A percentile compares a stretch with the other conserved stretches of the same genome.
phyloP scores from a whole-genome alignment of 2,888 invertebrate species.

The Calameuta filiformis region DNA sequence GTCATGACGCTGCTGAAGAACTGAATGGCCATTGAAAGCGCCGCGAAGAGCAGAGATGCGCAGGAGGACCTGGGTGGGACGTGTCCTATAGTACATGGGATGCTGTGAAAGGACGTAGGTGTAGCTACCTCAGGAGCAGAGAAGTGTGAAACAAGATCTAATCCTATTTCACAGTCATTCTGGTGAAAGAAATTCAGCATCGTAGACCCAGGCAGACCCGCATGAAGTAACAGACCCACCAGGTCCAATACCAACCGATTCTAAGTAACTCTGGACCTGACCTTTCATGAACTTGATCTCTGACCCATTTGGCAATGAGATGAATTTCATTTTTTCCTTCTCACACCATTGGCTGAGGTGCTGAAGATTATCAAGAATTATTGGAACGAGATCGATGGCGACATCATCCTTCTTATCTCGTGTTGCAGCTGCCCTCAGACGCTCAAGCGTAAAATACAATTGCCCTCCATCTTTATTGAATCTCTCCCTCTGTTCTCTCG shows the following conservation, averaged over 20 bases:
- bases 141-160: constrained; percentile 50
- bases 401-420: constrained; percentile 45
- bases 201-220: too few relatives aligned
- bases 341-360: not conserved
- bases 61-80: not conserved
- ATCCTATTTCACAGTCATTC: not conserved
- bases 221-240: too few relatives aligned
- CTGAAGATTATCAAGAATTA: not conserved
- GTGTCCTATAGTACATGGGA: too few relatives aligned
- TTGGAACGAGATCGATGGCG: constrained; percentile 25
- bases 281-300: too few relatives aligned
- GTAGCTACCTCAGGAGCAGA: constrained; percentile 23
- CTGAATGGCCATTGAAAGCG: constrained; percentile 16
- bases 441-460: too few relatives aligned
- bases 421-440: constrained; percentile 46
- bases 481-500: constrained; percentile 23
- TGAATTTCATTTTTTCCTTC: not conserved
- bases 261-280: too few relatives aligned
- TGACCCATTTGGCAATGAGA: not conserved
- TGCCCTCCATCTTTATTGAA: constrained; percentile 35
- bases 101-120: too few relatives aligned
- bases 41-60: constrained; percentile 9
- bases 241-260: too few relatives aligned
- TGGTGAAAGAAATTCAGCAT: too few relatives aligned
- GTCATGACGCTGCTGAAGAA: constrained; percentile 33